These are phyloP conservation scores for Campaea margaritaria DNA, from an alignment of 2,888 invertebrate species.

Conservation along the genomic window DNA sequence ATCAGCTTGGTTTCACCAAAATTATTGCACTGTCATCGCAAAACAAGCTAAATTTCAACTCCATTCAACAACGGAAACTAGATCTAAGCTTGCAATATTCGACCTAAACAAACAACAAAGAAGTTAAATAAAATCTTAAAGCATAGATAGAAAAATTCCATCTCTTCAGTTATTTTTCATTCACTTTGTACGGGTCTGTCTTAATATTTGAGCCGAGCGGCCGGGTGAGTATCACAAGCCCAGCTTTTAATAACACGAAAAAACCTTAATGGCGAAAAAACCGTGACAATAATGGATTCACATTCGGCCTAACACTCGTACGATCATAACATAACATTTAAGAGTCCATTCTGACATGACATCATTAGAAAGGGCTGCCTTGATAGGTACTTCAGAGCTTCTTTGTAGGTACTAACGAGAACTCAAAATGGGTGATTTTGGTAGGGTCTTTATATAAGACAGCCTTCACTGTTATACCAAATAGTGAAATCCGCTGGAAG, in stretches of 20 bases:
- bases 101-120: no score
- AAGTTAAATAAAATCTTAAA: no score
- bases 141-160: no score
- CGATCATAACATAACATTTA: conserved; percentile 34
- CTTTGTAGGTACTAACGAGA: background rate
- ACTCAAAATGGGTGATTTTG: background rate
- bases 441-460: background rate
- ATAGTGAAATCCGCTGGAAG: background rate
- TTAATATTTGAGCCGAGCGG: no score
- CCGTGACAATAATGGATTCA: background rate
- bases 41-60: no score
- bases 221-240: background rate
- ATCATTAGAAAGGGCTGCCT: conserved; percentile 16
- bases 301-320: conserved; percentile 16
- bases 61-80: no score
- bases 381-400: no score
- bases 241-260: background rate
- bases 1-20: no score
- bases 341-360: conserved; percentile 20
- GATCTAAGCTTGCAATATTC: no score
- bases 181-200: no score
- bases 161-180: no score
- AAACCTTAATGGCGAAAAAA: background rate
- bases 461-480: background rate
- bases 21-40: no score